Conservation (phyloP, 1,140 invertebrate genomes). For the Phenacoccus solenopsis region DNA sequence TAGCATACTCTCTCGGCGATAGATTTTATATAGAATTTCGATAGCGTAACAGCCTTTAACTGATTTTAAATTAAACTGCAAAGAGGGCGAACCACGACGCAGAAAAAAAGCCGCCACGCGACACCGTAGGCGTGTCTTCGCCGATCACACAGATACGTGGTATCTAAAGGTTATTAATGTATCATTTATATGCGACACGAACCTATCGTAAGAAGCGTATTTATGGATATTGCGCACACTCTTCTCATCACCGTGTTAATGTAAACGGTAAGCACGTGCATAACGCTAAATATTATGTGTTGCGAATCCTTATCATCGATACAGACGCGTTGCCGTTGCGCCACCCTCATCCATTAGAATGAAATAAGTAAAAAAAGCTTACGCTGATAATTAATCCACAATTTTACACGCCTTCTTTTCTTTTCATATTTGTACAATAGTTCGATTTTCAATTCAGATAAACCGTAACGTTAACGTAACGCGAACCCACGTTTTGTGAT, state of each 20-base stretch:
- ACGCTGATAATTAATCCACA: not conserved
- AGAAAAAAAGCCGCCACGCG: not conserved
- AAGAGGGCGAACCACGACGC: not conserved
- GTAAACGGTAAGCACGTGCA: slow-evolving; percentile 8
- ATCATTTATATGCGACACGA: slow-evolving; percentile 16
- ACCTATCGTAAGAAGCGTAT: slow-evolving; percentile 12
- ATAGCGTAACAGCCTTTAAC: slow-evolving; percentile 5
- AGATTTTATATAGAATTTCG: not conserved
- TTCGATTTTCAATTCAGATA: not conserved
- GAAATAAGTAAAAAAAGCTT: not conserved
- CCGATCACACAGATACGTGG: not conserved
- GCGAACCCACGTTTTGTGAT: too few species aligned
- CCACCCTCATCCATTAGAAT: not conserved
- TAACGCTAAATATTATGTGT: slow-evolving; percentile 5
- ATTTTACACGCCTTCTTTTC: not conserved
- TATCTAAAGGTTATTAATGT: slow-evolving; percentile 10
- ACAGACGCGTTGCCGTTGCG: not conserved
- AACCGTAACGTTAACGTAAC: too few species aligned
- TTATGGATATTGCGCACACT: slow-evolving; percentile 16
- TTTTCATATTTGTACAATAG: not conserved
- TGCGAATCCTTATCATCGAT: not conserved
- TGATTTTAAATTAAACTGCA: not conserved
- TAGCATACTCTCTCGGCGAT: not conserved
- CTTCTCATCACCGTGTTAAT: slow-evolving; percentile 1
- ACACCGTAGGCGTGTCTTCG: slow-evolving; percentile 9